phyloP scores from a whole-genome alignment of 2,888 invertebrate genomes.

The Glomeris marginata region DNA sequence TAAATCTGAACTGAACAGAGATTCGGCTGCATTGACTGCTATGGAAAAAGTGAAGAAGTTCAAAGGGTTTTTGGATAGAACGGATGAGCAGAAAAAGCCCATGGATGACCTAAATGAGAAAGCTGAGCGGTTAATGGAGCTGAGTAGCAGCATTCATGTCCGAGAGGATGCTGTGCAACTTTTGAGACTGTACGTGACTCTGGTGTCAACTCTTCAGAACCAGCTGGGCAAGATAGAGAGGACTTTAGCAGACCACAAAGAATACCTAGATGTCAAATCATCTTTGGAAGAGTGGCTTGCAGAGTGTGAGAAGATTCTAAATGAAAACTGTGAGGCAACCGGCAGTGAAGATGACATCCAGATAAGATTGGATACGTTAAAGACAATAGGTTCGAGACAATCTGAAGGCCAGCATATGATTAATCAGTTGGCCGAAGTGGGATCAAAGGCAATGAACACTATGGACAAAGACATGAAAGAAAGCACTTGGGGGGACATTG shows the following conservation, averaged over 20 bases:
- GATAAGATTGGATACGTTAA: slow-evolving; percentile 64
- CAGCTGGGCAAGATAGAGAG: slow-evolving; percentile 74
- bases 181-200: slow-evolving; percentile 63
- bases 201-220: slow-evolving; percentile 59
- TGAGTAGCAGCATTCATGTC: slow-evolving; percentile 68
- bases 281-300: slow-evolving; percentile 71
- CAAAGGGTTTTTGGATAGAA: slow-evolving; percentile 54
- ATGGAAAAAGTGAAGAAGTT: no score
- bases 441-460: slow-evolving; percentile 55
- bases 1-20: slow-evolving; percentile 52
- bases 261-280: slow-evolving; percentile 71
- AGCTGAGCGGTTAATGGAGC: slow-evolving; percentile 72
- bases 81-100: slow-evolving; percentile 54
- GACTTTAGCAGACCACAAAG: slow-evolving; percentile 77
- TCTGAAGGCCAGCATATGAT: slow-evolving; percentile 57
- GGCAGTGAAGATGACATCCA: slow-evolving; percentile 61
- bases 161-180: slow-evolving; percentile 71
- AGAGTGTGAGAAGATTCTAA: slow-evolving; percentile 61
- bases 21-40: no score
- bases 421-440: slow-evolving; percentile 60
- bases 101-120: slow-evolving; percentile 73
- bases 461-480: slow-evolving; percentile 68
- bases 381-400: slow-evolving; percentile 35
- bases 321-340: slow-evolving; percentile 57
- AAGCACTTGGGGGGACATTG: slow-evolving; percentile 55